phyloP scores from a whole-genome alignment of 1,140 invertebrate species.

The Lordiphosa stackelbergi region DNA sequence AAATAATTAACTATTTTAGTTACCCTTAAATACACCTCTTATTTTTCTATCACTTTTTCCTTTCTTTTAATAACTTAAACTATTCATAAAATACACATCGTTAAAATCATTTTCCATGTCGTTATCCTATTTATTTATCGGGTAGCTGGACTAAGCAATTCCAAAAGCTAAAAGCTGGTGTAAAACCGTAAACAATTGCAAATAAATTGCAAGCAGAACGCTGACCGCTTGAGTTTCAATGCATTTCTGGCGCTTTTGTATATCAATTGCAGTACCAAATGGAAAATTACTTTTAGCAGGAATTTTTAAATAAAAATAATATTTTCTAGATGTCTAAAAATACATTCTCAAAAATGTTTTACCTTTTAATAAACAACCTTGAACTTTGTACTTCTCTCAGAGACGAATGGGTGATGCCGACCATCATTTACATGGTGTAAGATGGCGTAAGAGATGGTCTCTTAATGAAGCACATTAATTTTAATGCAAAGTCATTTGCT shows the following conservation, averaged over 20 bases:
- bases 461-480: constrained; percentile 62
- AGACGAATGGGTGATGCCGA: neutral
- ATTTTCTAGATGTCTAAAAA: constrained; percentile 13
- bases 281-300: constrained; percentile 28
- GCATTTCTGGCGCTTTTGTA: constrained; percentile 43
- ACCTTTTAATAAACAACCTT: constrained; percentile 22
- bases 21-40: too few relatives aligned
- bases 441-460: constrained; percentile 1
- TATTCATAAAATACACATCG: too few relatives aligned
- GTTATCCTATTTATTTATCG: too few relatives aligned
- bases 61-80: too few relatives aligned
- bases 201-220: constrained; percentile 25
- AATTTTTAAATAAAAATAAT: constrained; percentile 15
- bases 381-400: constrained; percentile 27
- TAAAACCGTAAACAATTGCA: constrained; percentile 24
- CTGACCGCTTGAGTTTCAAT: constrained; percentile 39
- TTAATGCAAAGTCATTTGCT: constrained; percentile 40
- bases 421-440: neutral
- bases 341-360: constrained; percentile 1
- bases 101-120: too few relatives aligned
- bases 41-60: too few relatives aligned
- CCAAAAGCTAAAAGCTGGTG: constrained; percentile 17
- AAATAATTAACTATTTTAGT: too few relatives aligned
- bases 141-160: constrained; percentile 7
- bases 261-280: constrained; percentile 33